These are phyloP conservation scores for Heterochromis multidens DNA, from an alignment of 2,113 vertebrate genomes.

Conservation along the genomic window DNA sequence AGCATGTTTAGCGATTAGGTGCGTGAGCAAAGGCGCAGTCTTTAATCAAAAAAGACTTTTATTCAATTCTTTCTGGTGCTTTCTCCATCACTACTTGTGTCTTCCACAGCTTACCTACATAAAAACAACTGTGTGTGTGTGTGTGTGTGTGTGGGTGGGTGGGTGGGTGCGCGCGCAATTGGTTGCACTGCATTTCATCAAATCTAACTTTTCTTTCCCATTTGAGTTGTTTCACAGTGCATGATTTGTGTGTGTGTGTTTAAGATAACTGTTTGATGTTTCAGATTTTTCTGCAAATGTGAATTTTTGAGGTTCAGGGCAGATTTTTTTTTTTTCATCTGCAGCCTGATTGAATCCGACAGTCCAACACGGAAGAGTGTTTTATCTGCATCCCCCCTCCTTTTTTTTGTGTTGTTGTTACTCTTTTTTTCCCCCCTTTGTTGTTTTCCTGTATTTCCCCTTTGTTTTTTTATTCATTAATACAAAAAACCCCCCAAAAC, in stretches of 20 bases:
- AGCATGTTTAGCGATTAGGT: background rate
- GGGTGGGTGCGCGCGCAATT: background rate
- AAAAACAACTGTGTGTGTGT: background rate
- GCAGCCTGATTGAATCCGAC: background rate
- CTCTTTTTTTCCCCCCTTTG: background rate
- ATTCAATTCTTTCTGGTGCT: background rate
- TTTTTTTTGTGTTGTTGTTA: background rate
- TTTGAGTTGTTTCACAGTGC: background rate
- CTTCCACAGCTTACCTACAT: background rate
- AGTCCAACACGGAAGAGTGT: background rate
- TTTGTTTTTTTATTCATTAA: background rate
- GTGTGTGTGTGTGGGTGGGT: background rate
- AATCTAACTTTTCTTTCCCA: background rate
- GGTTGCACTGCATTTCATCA: conserved; percentile 27
- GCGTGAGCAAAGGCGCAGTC: background rate
- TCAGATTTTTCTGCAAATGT: background rate
- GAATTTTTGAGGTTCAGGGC: background rate
- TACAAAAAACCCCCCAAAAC: background rate
- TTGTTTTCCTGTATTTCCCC: accelerated
- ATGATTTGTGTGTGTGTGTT: background rate
- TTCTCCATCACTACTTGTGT: background rate
- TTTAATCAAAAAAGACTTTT: background rate
- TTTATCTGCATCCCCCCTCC: background rate
- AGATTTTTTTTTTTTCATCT: background rate
- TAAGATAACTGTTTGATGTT: conserved; percentile 21